A percentile compares a stretch with the other conserved stretches of the same genome.
These are phyloP conservation scores for Tachypleus tridentatus DNA, from an alignment of 1,140 invertebrate species.

Conservation along the genomic window DNA sequence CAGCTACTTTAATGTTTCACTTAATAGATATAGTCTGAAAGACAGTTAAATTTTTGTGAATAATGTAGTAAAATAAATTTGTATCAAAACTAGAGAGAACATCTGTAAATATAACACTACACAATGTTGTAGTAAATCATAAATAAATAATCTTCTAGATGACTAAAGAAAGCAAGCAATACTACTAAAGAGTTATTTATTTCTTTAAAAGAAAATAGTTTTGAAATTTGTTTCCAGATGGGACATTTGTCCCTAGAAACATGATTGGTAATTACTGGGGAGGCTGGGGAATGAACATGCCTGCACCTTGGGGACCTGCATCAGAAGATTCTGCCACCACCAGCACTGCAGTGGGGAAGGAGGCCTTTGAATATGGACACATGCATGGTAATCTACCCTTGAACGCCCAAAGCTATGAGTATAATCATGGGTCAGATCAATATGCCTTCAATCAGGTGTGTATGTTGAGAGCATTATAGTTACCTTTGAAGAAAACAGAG, in stretches of 20 bases:
- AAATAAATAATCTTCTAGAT: too few relatives aligned
- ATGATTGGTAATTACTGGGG: constrained; percentile 5
- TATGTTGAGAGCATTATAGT: neutral
- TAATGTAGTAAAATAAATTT: too few relatives aligned
- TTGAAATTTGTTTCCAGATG: neutral
- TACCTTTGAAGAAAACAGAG: too few relatives aligned
- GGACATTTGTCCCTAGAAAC: neutral
- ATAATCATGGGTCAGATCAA: constrained; percentile 25
- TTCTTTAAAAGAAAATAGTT: too few relatives aligned
- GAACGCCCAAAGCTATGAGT: constrained; percentile 21
- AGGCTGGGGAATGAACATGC: constrained; percentile 3
- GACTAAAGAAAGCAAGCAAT: too few relatives aligned
- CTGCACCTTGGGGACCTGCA: constrained; percentile 29
- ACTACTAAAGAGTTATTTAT: too few relatives aligned
- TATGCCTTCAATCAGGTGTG: constrained; percentile 20
- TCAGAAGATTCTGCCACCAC: constrained; percentile 28
- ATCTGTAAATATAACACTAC: too few relatives aligned
- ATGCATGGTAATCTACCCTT: constrained; percentile 5
- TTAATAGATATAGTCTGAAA: too few relatives aligned
- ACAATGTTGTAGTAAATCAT: too few relatives aligned
- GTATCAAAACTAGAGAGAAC: too few relatives aligned
- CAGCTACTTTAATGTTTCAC: too few relatives aligned
- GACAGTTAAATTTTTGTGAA: too few relatives aligned
- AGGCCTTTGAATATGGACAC: constrained; percentile 23
- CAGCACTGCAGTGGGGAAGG: constrained; percentile 14